Conservation (phyloP, 2,888 invertebrate genomes). For the Didymodactylos carnosus region DNA sequence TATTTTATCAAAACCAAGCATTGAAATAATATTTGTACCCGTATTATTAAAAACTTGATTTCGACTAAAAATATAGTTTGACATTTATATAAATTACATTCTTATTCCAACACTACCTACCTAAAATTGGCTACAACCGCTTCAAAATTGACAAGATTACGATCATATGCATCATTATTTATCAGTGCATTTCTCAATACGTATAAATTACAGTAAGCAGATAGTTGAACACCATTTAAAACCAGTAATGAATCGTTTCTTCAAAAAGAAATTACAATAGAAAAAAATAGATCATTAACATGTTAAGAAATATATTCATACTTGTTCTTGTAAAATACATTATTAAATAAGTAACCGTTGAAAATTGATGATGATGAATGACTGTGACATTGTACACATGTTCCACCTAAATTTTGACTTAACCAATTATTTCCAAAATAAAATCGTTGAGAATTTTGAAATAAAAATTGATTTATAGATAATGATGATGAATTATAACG, state of each 20-base stretch:
- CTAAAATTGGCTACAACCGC: not conserved
- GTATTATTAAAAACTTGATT: not conserved
- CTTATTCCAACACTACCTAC: too few relatives aligned
- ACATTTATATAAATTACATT: not conserved
- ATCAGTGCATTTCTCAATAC: not conserved
- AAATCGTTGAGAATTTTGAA: slow-evolving; percentile 11
- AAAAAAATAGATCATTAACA: too few relatives aligned
- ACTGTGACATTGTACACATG: not conserved
- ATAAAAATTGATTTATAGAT: not conserved
- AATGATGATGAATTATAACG: slow-evolving; percentile 1
- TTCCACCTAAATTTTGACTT: slow-evolving; percentile 3
- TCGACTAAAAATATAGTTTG: too few relatives aligned
- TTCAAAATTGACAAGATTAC: not conserved
- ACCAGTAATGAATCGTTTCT: not conserved
- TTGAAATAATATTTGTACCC: not conserved
- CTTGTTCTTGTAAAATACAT: not conserved
- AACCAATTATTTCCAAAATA: slow-evolving; percentile 13
- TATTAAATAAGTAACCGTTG: not conserved
- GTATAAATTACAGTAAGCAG: not conserved
- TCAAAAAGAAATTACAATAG: too few relatives aligned
- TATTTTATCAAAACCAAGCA: not conserved
- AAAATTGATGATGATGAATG: not conserved
- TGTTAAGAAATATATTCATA: slow-evolving; percentile 49
- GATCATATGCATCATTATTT: not conserved
- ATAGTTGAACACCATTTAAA: not conserved